Evolutionary conservation across 2,797 vertebrate genomes (phyloP), one percentile per base, ranked within the genome.

Genomic region (Tapera naevia): DNA sequence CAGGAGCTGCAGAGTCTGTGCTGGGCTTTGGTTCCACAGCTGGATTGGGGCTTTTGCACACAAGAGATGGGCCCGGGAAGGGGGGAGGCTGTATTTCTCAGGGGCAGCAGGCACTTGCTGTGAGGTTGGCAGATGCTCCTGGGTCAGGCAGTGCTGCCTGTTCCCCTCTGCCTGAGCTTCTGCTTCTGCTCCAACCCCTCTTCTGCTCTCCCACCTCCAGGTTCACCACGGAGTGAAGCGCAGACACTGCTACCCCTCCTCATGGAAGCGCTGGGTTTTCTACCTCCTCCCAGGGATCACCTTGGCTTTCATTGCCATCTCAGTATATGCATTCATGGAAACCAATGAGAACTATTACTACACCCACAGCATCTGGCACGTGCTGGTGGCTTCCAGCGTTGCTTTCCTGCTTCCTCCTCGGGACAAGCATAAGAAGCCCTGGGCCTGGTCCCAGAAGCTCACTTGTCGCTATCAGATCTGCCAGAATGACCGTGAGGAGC

Each of bases 261-360:
- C 98, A 0, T 99, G 99, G 99, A 98, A 96, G 64, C 99, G 99
- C 82, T 99, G 99, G 99, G 98, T 98, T 64, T 97, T 99, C 94
- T 99, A 97, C 97, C 98, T 99, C 91, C 72, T 99, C 70, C 99
- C 99, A 0, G 99, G 99, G 43, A 96, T 98, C 19, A n/a, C 96
- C 46, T 98, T 99, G 66, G 99, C 99, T 12, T 71, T 99, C 33
- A 95, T 98, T 4, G 99, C 98, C 17, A 96, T 99, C 7, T 98
- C 98, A 17, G 97, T 99, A 71, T 99, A 99, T 51, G 97, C 98
- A 45, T 99, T 99, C 76, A 98, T 99, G 32, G 98, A 99, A 97
- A 99, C 99, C 4, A 99, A 98, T 33, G 98, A 98, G 92, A 99
- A 99, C 97, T 99, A 99, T 94, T 99, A 98, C 97, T 99, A 99